Base-by-base conservation (phyloP, 1,140 invertebrate genomes). In the Rhopalosiphum maidis region DNA sequence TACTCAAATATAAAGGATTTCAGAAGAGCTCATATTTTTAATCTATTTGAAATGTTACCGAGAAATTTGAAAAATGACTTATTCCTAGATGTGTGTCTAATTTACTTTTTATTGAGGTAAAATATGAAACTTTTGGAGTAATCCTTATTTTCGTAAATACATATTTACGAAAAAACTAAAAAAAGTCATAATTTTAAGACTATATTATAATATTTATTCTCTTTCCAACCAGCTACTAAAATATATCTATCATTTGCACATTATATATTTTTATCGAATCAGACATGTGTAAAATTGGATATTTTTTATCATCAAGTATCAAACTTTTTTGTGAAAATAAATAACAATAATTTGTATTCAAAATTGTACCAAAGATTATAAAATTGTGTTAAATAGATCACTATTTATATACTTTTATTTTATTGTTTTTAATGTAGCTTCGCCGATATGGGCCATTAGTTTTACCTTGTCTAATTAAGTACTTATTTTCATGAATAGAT, bases 221-320 rank as follows among this genome's bases (percentile, higher is more conserved):
- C 60, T 68, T 30, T 68, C 11, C 11, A 68, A n/a, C 30, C 5
- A n/a, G 3, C 30, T n/a, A 68, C 55, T 60, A 77, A n/a, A 77
- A 77, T n/a, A 77, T 77, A 77, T 18, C 15, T 77, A 18, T 77
- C n/a, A 6, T 51, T n/a, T n/a, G 30, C n/a, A 77, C 15, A 6
- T n/a, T 18, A n/a, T n/a, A n/a, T 18, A 35, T 77, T 77, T 68
- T n/a, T 77, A 77, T 77, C 15, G n/a, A 77, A 77, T 77, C n/a
- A 77, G 60, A 68, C 60, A 68, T 15, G 60, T n/a, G 60, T n/a
- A 77, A 77, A 77, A 77, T n/a, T 77, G n/a, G n/a, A n/a, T 77
- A 6, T 77, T n/a, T 77, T 77, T 25, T 60, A 9, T 21, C n/a
- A n/a, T 77, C 15, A n/a, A 77, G 5, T 77, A 77, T 77, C 15